phyloP scores from a whole-genome alignment of 1,140 invertebrate species.

The Acyrthosiphon pisum region DNA sequence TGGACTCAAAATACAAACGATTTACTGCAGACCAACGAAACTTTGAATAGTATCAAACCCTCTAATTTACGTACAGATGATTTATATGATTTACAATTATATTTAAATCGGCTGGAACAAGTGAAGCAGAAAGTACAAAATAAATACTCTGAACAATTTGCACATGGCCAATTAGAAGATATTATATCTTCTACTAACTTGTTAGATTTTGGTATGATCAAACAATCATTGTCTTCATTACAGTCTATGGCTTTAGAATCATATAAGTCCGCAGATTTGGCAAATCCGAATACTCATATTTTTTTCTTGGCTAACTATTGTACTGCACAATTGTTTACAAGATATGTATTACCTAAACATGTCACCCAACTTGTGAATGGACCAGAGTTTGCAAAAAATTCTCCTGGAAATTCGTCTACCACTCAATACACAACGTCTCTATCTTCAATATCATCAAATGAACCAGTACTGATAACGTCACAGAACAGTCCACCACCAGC shows the following conservation, averaged over 20 bases:
- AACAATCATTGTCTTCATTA: slow-evolving; percentile 50
- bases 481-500: slow-evolving; percentile 48
- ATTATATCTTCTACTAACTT: slow-evolving; percentile 61
- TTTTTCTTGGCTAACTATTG: slow-evolving; percentile 77
- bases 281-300: slow-evolving; percentile 65
- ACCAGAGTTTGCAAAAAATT: slow-evolving; percentile 30
- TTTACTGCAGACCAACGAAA: slow-evolving; percentile 71
- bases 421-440: slow-evolving; percentile 45
- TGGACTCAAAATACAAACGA: slow-evolving; percentile 66
- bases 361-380: slow-evolving; percentile 41
- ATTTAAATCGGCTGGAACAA: slow-evolving; percentile 49
- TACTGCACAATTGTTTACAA: slow-evolving; percentile 75
- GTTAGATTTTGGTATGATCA: slow-evolving; percentile 48
- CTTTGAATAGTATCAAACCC: slow-evolving; percentile 62
- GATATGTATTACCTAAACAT: slow-evolving; percentile 71
- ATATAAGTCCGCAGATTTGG: slow-evolving; percentile 17
- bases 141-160: slow-evolving; percentile 75
- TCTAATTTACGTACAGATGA: slow-evolving; percentile 54
- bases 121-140: slow-evolving; percentile 64
- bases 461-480: slow-evolving; percentile 50
- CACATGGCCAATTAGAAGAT: slow-evolving; percentile 76
- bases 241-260: slow-evolving; percentile 38
- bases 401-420: slow-evolving; percentile 41
- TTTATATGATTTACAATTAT: slow-evolving; percentile 56
- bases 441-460: slow-evolving; percentile 43